Conservation (phyloP, 2,888 invertebrate species). For the Zeuzera pyrina region DNA sequence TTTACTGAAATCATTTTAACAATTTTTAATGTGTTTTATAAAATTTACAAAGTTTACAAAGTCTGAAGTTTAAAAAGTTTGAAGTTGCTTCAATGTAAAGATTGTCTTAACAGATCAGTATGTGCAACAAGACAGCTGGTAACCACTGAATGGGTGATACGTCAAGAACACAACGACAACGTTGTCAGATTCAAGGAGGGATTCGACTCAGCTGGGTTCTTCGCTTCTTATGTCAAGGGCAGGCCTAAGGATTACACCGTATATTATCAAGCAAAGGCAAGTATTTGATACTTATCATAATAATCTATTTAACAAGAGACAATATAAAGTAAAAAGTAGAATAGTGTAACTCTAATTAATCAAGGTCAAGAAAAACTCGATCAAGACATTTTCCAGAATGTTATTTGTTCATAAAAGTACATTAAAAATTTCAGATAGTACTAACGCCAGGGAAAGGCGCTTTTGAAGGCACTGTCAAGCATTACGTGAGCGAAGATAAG, state of each 20-base stretch:
- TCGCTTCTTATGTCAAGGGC: background rate
- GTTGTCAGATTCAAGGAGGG: background rate
- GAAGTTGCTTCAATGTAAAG: too few species aligned
- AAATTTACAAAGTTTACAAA: background rate
- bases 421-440: background rate
- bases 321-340: too few species aligned
- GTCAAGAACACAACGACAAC: background rate
- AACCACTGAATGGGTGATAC: background rate
- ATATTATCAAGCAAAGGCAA: background rate
- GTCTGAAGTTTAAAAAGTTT: too few species aligned
- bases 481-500: background rate
- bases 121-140: background rate
- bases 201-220: background rate
- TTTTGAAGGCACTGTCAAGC: background rate
- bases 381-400: background rate
- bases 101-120: background rate
- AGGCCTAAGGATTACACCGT: too few species aligned
- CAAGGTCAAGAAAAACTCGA: background rate
- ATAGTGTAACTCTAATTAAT: background rate
- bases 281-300: too few species aligned
- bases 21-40: background rate
- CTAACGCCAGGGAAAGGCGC: background rate
- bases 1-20: background rate
- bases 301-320: too few species aligned
- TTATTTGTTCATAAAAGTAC: background rate